These are phyloP conservation scores for Spheniscus mendiculus DNA, from an alignment of 2,113 vertebrate genomes.

Conservation along the genomic window DNA sequence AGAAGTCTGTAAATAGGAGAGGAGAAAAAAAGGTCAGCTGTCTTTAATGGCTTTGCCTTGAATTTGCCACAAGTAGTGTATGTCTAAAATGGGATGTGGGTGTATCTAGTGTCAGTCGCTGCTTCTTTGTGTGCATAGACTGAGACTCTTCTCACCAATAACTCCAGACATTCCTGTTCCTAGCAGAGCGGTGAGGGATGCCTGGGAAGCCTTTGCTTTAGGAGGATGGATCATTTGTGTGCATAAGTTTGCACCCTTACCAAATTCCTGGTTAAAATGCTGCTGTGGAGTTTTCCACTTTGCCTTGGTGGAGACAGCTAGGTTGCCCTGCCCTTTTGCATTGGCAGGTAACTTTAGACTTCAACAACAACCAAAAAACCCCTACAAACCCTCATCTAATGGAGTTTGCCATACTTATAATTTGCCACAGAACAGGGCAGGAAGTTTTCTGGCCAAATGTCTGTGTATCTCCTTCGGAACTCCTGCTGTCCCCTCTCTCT, in stretches of 20 bases:
- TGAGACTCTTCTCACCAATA: not conserved
- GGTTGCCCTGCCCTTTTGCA: not conserved
- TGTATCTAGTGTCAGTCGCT: not conserved
- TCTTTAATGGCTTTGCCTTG: not conserved
- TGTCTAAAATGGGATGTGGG: not conserved
- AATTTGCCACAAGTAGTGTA: not conserved
- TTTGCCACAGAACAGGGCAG: not conserved
- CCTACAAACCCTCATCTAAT: not conserved
- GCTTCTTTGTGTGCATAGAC: not conserved
- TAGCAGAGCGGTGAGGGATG: fast-evolving
- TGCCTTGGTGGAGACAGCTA: not conserved
- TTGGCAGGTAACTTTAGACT: not conserved
- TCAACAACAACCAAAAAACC: not conserved
- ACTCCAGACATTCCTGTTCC: not conserved
- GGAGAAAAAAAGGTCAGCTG: not conserved
- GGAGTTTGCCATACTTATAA: not conserved
- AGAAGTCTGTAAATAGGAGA: not conserved
- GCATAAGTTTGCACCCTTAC: not conserved
- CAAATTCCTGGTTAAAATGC: not conserved
- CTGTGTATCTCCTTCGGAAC: not conserved
- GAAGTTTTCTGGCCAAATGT: not conserved
- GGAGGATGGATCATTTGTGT: not conserved
- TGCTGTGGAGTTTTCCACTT: not conserved
- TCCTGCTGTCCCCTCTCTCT: constrained; percentile 34
- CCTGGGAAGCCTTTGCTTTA: not conserved